Evolutionary conservation across 2,797 vertebrate species (phyloP).

Genomic region (Coilia nasus): DNA sequence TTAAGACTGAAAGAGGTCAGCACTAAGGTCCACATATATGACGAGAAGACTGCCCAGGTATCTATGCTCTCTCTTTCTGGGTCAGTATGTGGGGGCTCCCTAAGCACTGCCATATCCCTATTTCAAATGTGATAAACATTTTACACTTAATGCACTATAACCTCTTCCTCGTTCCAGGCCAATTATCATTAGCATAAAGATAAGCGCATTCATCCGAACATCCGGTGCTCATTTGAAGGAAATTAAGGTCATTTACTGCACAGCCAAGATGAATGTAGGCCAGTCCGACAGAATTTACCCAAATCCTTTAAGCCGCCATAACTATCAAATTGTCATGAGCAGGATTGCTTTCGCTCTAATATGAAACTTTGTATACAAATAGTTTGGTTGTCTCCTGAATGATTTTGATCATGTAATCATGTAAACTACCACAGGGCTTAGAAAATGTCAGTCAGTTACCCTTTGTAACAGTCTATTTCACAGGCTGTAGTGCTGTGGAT

Average conservation of each 20-base stretch:
- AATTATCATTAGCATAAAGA: slow-evolving; percentile 21
- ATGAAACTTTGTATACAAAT: not conserved
- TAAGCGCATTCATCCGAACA: not conserved
- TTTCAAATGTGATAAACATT: not conserved
- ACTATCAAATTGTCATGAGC: not conserved
- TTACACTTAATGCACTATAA: slow-evolving; percentile 3
- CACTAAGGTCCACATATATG: not conserved
- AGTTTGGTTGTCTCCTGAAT: not conserved
- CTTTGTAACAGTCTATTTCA: not conserved
- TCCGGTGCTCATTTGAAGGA: slow-evolving; percentile 1
- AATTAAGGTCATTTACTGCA: slow-evolving; percentile 9
- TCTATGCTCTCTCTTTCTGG: not conserved
- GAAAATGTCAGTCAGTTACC: not conserved
- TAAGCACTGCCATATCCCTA: slow-evolving; percentile 5
- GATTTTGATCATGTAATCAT: not conserved
- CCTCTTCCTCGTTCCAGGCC: slow-evolving; percentile 2
- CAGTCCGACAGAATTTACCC: not conserved
- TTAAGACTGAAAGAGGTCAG: not conserved
- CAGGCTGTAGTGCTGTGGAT: not conserved
- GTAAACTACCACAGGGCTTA: not conserved
- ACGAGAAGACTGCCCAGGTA: not conserved
- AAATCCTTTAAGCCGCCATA: slow-evolving; percentile 4
- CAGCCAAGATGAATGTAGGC: slow-evolving; percentile 19
- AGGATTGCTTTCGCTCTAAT: not conserved
- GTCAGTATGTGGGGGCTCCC: not conserved